Percentiles rank a stretch among this genome's conserved stretches.
Evolutionary conservation across 1,140 invertebrate genomes (phyloP).

Genomic region (Zaprionus inermis): DNA sequence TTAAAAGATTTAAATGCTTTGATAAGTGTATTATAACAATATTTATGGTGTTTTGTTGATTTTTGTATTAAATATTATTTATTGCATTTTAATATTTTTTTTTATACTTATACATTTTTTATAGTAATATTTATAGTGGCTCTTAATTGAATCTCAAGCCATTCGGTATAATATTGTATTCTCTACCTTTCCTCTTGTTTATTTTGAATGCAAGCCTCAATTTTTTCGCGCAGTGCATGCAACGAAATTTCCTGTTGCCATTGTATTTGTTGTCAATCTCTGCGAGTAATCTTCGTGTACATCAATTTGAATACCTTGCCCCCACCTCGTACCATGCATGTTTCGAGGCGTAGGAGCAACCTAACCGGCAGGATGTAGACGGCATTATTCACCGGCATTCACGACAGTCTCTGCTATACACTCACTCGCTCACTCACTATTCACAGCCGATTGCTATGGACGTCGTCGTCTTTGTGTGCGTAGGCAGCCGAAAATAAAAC

Average conservation of each 20-base stretch:
- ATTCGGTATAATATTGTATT: too few relatives aligned
- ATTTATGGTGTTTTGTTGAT: neutral
- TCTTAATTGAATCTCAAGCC: too few relatives aligned
- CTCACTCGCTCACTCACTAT: neutral
- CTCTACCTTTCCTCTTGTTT: neutral
- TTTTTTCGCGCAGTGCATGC: slow-evolving; percentile 28
- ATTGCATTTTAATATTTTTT: neutral
- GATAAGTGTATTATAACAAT: neutral
- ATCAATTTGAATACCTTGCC: slow-evolving; percentile 39
- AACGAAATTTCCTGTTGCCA: slow-evolving; percentile 47
- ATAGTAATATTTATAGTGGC: too few relatives aligned
- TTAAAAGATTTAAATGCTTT: too few relatives aligned
- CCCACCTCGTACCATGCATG: neutral
- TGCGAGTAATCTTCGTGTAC: slow-evolving; percentile 39
- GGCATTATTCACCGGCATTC: slow-evolving; percentile 36
- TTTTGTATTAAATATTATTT: neutral
- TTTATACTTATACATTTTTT: too few relatives aligned
- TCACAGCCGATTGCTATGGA: slow-evolving; percentile 12
- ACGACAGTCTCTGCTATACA: slow-evolving; percentile 1
- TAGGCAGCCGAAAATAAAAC: slow-evolving; percentile 44
- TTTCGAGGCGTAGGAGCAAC: neutral
- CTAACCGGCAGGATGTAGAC: slow-evolving; percentile 19
- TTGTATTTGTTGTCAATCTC: slow-evolving; percentile 58
- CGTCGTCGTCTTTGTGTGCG: slow-evolving; percentile 39
- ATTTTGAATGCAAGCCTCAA: neutral